Evolutionary conservation across 2,797 vertebrate genomes (phyloP), one percentile per base, ranked within the genome.

Genomic region (Hapalemur alaotrensis): DNA sequence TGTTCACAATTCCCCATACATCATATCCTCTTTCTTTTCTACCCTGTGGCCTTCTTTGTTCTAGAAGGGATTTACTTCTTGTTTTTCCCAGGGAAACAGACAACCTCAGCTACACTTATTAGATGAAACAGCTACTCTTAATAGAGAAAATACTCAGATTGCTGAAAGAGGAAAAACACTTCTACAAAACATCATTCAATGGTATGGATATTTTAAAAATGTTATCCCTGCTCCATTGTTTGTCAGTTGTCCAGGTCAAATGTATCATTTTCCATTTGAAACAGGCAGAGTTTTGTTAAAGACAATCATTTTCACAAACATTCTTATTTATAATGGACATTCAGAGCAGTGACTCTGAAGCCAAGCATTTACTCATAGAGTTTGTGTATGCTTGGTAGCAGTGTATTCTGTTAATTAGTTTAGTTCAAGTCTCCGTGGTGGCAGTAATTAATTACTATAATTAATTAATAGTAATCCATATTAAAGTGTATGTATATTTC

Each of bases 221-320:
- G 23, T 35, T 81, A 63, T 43, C 25, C 48, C 22, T 59, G 23
- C n/a, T 79, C 52, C 32, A 46, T 46, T 30, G 59, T 48, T 52
- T 76, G 50, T 65, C 82, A 84, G 12, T 70, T 43, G 18, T 81
- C 59, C 87, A 38, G 83, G 65, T 85, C 69, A 93, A 86, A 65
- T 35, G 38, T 15, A 65, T 57, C 32, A 57, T 78, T 93, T 93
- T 79, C 72, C n/a, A 67, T 63, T 70, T 69, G 59, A 92, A 88
- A 85, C 23, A 48, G 75, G 54, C 25, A 28, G 90, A 63, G 82
- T 91, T 93, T 81, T 75, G 48, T 67, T 79, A 76, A 94, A 76
- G 72, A 96, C 67, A 84, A 80, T 91, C 57, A 43, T 46, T 93
- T 92, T 87, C 92, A 83, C 54, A 91, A 80, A 61, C 85, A 75